These are phyloP conservation scores for Sinonovacula constricta DNA, from an alignment of 1,140 invertebrate species.

Conservation along the genomic window DNA sequence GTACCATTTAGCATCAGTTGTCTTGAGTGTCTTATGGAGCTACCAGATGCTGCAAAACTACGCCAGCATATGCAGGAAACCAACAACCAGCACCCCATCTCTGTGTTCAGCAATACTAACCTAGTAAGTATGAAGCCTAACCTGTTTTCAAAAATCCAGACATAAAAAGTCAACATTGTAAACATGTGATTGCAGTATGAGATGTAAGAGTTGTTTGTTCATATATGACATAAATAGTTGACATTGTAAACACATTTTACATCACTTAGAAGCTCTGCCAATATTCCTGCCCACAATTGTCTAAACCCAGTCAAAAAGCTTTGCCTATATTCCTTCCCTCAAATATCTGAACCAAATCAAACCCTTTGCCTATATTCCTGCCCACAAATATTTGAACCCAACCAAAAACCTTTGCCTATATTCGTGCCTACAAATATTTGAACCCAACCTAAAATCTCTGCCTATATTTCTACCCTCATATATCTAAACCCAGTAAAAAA, in stretches of 20 bases:
- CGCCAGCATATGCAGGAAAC: slow-evolving; percentile 22
- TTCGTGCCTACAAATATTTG: too few relatives aligned
- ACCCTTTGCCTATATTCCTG: too few relatives aligned
- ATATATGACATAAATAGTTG: background rate
- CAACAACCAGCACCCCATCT: slow-evolving; percentile 16
- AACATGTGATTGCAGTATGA: background rate
- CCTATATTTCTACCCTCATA: too few relatives aligned
- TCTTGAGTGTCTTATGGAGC: slow-evolving; percentile 19
- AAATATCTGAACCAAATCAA: too few relatives aligned
- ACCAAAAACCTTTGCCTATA: too few relatives aligned
- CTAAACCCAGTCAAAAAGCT: background rate
- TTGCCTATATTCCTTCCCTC: too few relatives aligned
- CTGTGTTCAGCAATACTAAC: slow-evolving; percentile 10
- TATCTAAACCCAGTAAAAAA: too few relatives aligned
- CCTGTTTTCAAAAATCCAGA: background rate
- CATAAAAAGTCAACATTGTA: background rate
- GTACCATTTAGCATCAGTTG: slow-evolving; percentile 8
- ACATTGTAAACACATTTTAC: background rate
- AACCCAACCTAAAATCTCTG: too few relatives aligned
- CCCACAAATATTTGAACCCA: too few relatives aligned
- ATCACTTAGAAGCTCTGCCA: background rate
- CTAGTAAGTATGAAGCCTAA: slow-evolving; percentile 12
- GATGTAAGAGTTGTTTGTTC: background rate
- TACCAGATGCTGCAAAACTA: background rate
- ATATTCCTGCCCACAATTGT: background rate